Percentiles rank a stretch among this genome's conserved stretches.
These are phyloP conservation scores for Jacana jacana DNA, from an alignment of 2,113 vertebrate species.

Conservation along the genomic window DNA sequence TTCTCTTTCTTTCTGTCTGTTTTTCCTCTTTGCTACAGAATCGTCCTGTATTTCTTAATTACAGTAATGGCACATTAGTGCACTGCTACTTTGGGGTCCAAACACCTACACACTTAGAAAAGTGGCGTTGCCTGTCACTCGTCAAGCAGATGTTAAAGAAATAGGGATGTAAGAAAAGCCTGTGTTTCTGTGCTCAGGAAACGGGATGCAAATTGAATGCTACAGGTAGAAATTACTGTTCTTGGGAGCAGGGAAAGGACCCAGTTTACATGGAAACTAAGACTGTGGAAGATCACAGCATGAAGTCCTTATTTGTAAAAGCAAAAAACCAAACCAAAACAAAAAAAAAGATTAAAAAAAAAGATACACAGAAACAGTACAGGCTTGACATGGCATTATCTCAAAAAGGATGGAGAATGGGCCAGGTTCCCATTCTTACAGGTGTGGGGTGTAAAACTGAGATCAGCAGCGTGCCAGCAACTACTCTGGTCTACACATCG, in stretches of 20 bases:
- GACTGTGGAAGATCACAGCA: background rate
- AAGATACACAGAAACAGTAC: background rate
- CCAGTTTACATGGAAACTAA: background rate
- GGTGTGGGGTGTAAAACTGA: background rate
- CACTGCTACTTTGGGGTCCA: background rate
- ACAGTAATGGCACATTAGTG: conserved; percentile 32
- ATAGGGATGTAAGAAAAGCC: background rate
- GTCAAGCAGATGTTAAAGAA: background rate
- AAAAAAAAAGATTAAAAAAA: background rate
- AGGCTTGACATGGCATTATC: background rate
- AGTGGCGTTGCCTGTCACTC: background rate
- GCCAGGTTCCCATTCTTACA: background rate
- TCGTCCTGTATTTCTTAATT: conserved; percentile 35
- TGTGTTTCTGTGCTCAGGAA: background rate
- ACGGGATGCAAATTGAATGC: background rate
- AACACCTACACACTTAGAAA: conserved; percentile 17
- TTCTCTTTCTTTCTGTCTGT: conserved; percentile 7
- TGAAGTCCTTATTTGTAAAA: background rate
- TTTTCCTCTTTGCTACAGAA: conserved; percentile 22
- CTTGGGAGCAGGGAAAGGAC: background rate
- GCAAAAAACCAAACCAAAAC: too few species aligned
- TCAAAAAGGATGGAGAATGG: background rate
- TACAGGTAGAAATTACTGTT: background rate
- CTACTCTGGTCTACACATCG: background rate
- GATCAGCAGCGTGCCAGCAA: background rate